Conservation (phyloP, 2,113 vertebrate species). For the Podilymbus podiceps region DNA sequence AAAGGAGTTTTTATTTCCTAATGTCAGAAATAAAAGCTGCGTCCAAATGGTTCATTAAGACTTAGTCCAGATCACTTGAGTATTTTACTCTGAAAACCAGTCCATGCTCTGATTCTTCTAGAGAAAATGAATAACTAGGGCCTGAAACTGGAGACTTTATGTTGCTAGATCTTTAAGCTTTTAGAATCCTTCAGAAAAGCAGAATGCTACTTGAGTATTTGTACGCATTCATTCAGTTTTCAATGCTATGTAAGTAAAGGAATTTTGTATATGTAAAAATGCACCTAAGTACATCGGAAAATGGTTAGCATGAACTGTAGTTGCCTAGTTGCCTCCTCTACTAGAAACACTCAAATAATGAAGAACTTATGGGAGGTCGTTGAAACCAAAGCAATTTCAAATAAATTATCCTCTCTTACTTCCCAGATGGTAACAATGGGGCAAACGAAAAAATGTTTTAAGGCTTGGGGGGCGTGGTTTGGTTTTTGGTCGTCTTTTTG, state of each 20-base stretch:
- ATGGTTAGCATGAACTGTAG: not conserved
- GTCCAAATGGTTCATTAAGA: not conserved
- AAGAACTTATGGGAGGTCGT: not conserved
- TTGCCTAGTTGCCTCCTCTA: not conserved
- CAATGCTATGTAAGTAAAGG: not conserved
- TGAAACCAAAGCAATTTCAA: not conserved
- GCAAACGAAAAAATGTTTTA: not conserved
- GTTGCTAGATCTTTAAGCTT: not conserved
- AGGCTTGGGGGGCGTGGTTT: not conserved
- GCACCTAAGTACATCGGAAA: not conserved
- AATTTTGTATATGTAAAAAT: not conserved
- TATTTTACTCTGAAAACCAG: not conserved
- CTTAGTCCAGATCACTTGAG: not conserved
- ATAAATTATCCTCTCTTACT: not conserved
- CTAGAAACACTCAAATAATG: not conserved
- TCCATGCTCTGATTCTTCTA: not conserved
- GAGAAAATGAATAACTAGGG: not conserved
- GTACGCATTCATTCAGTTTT: not conserved
- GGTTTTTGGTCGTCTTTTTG: not conserved
- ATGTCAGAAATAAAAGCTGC: conserved; percentile 35
- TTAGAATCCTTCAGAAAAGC: not conserved
- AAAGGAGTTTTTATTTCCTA: not conserved
- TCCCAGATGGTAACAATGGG: not conserved
- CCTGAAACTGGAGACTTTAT: not conserved
- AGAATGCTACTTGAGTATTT: not conserved